Base-by-base conservation (phyloP, 1,140 invertebrate species). In the Coelopa frigida region DNA sequence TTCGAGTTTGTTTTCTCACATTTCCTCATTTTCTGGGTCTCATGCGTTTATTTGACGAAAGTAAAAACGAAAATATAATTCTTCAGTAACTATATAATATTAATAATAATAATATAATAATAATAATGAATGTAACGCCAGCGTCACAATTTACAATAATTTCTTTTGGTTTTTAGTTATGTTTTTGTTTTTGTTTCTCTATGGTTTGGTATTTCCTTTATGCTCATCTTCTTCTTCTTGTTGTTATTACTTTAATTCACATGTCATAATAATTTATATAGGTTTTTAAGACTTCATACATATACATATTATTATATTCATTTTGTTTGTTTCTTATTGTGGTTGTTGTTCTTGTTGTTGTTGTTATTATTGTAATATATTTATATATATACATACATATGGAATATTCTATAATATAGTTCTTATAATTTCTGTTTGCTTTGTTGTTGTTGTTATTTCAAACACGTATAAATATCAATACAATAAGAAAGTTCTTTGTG, bases 91-190 rank as follows among this genome's bases (percentile, higher is more conserved):
- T n/a, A n/a, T n/a, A n/a, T n/a, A n/a, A n/a, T n/a, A n/a, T n/a
- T n/a, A n/a, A n/a, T n/a, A n/a, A n/a, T n/a, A n/a, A n/a, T n/a
- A n/a, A n/a, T n/a, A n/a, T n/a, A n/a, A n/a, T n/a, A n/a, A n/a
- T n/a, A n/a, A n/a, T 23, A 14, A 48, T 42, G 39, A 36, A 42
- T 42, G 46, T 48, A 48, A 48, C 46, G 46, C 46, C 46, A 48
- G 46, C 46, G 46, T 48, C 46, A 48, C 46, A 48, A 41, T 41
- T 24, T n/a, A n/a, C n/a, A n/a, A 42, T 43, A 20, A 36, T 29
- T 33, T 46, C 26, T 29, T 31, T 39, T 46, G 32, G 32, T 6
- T 33, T 46, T 46, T 39, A 20, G 6, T 46, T 26, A 38, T 36
- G 12, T 11, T 24, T 21, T 23, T 15, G 11, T 32, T 32, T 20